Evolutionary conservation across 2,113 vertebrate genomes (phyloP).

Genomic region (Bos indicus): DNA sequence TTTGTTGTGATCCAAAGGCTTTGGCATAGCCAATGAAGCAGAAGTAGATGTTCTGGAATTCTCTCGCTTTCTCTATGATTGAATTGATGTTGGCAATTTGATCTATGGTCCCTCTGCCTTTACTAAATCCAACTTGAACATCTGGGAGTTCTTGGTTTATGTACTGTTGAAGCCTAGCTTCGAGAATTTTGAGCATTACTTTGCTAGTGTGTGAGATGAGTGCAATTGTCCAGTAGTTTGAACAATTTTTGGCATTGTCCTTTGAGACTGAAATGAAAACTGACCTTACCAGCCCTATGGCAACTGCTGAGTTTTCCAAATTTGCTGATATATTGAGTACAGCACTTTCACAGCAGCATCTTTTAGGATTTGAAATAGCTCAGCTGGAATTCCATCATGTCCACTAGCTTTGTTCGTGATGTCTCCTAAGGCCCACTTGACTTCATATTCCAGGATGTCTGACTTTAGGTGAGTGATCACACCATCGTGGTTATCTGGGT

Average conservation of each 20-base stretch:
- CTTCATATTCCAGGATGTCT: not conserved
- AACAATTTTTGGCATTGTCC: not conserved
- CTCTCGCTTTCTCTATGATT: accelerated
- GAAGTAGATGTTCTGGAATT: not conserved
- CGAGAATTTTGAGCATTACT: not conserved
- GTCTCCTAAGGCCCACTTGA: not conserved
- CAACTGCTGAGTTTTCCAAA: not conserved
- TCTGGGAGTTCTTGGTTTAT: not conserved
- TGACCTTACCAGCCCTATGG: not conserved
- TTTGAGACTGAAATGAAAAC: not conserved
- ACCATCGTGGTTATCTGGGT: not conserved
- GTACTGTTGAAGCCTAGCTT: not conserved
- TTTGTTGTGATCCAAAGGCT: not conserved
- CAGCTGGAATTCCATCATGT: not conserved
- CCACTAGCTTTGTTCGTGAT: not conserved
- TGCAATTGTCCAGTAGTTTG: not conserved
- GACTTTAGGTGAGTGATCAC: not conserved
- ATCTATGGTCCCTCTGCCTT: not conserved
- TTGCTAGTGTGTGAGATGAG: not conserved
- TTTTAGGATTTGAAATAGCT: not conserved
- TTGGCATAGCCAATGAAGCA: not conserved
- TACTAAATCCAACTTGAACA: not conserved
- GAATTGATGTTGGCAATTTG: not conserved
- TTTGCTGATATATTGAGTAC: not conserved
- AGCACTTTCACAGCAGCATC: not conserved